These are phyloP conservation scores for Acridotheres tristis DNA, from an alignment of 2,797 vertebrate genomes.

Conservation along the genomic window DNA sequence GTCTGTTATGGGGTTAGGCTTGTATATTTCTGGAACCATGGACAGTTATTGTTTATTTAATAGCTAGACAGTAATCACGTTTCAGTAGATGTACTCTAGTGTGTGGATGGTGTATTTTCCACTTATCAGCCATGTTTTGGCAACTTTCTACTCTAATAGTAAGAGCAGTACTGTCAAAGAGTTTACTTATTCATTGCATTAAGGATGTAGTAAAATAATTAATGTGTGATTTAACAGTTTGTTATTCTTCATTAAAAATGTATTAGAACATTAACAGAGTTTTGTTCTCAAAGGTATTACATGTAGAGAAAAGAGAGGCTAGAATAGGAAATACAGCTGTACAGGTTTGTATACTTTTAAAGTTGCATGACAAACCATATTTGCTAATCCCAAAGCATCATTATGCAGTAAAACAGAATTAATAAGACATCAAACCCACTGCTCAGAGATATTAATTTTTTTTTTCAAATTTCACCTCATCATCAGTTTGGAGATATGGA, in stretches of 20 bases:
- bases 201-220: constrained; percentile 41
- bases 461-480: neutral
- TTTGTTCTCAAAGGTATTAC: constrained; percentile 13
- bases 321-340: neutral
- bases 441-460: neutral
- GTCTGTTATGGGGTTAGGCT: neutral
- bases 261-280: constrained; percentile 28
- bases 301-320: neutral
- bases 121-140: neutral
- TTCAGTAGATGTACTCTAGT: neutral
- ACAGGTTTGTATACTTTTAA: neutral
- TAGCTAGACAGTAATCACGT: neutral
- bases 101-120: neutral
- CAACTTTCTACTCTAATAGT: neutral
- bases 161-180: neutral
- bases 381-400: neutral
- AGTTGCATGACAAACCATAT: neutral
- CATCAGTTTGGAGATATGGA: neutral
- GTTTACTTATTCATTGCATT: constrained; percentile 29
- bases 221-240: constrained; percentile 54
- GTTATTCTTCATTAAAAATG: constrained; percentile 67
- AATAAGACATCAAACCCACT: neutral
- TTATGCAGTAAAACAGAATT: neutral
- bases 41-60: neutral
- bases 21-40: neutral